A percentile compares a stretch with the other conserved stretches of the same genome.
These are phyloP conservation scores for Tetropium fuscum DNA, from an alignment of 2,888 invertebrate genomes.

Conservation along the genomic window DNA sequence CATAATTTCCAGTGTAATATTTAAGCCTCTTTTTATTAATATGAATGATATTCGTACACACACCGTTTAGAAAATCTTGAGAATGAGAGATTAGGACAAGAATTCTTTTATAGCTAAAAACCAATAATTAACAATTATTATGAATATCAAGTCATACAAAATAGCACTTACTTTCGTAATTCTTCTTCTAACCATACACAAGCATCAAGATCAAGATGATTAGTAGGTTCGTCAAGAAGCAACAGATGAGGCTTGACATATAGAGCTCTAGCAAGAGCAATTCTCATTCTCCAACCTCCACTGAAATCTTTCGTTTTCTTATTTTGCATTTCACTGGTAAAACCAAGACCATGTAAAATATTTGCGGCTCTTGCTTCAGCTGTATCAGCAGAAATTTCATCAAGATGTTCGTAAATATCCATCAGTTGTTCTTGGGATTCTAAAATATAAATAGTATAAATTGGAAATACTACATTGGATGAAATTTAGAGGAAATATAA, in stretches of 20 bases:
- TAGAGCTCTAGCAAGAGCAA: conserved; percentile 95
- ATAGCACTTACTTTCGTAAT: conserved; percentile 80
- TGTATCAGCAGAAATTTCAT: conserved; percentile 95
- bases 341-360: conserved; percentile 97
- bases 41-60: conserved; percentile 97
- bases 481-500: no score
- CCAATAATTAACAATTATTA: conserved; percentile 10
- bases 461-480: background rate
- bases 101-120: conserved; percentile 89
- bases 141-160: background rate
- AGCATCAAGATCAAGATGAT: conserved; percentile 96
- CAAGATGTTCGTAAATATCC: conserved; percentile 97
- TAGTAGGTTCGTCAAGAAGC: conserved; percentile 96
- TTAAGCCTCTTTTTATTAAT: conserved; percentile 93
- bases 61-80: conserved; percentile 98
- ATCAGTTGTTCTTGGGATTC: conserved; percentile 95
- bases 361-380: conserved; percentile 95
- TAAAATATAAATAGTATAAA: conserved; percentile 55
- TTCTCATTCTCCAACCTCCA: conserved; percentile 99
- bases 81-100: conserved; percentile 98
- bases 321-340: conserved; percentile 87
- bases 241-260: conserved; percentile 98
- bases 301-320: conserved; percentile 90
- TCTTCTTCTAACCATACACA: conserved; percentile 99
- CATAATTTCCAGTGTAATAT: conserved; percentile 95